Percentiles rank a stretch among this genome's conserved stretches.
Evolutionary conservation across 2,888 invertebrate genomes (phyloP).

Genomic region (Nephrocerus scutellatus): DNA sequence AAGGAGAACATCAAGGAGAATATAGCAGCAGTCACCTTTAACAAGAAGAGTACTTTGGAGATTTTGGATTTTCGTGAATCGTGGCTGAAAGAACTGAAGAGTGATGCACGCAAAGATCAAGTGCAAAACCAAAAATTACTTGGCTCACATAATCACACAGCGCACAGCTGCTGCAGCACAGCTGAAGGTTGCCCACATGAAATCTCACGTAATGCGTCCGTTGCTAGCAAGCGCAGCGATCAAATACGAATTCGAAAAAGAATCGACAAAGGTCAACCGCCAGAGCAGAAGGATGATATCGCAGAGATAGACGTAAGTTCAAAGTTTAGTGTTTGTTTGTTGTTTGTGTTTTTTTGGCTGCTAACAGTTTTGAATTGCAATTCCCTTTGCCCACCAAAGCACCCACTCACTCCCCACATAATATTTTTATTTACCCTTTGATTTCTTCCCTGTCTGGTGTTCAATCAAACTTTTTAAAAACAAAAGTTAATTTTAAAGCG

Average conservation of each 20-base stretch:
- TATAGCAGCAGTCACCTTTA: slow-evolving; percentile 6
- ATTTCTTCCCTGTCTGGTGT: slow-evolving; percentile 11
- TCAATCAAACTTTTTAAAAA: slow-evolving; percentile 16
- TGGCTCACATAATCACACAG: slow-evolving; percentile 32
- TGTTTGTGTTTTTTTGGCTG: slow-evolving; percentile 13
- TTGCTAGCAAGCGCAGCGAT: slow-evolving; percentile 16
- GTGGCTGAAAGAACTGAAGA: slow-evolving; percentile 44
- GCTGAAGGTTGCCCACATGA: slow-evolving; percentile 18
- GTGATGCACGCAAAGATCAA: slow-evolving; percentile 40
- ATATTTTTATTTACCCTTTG: too few species aligned
- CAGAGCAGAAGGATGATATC: too few species aligned
- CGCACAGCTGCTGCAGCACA: slow-evolving; percentile 25
- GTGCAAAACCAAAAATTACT: slow-evolving; percentile 33
- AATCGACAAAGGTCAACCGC: too few species aligned
- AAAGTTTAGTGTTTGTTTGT: slow-evolving; percentile 1
- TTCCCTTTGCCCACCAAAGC: too few species aligned
- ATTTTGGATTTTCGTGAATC: slow-evolving; percentile 46
- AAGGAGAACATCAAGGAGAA: slow-evolving; percentile 22
- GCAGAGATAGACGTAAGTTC: too few species aligned
- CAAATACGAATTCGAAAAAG: too few species aligned
- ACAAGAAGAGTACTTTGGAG: slow-evolving; percentile 41
- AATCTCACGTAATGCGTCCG: not conserved
- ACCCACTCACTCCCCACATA: too few species aligned
- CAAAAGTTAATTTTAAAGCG: slow-evolving; percentile 32
- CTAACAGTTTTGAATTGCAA: slow-evolving; percentile 3